Percentiles rank a stretch among this genome's conserved stretches.
phyloP scores from a whole-genome alignment of 2,113 vertebrate genomes.

The Hippopotamus amphibius region DNA sequence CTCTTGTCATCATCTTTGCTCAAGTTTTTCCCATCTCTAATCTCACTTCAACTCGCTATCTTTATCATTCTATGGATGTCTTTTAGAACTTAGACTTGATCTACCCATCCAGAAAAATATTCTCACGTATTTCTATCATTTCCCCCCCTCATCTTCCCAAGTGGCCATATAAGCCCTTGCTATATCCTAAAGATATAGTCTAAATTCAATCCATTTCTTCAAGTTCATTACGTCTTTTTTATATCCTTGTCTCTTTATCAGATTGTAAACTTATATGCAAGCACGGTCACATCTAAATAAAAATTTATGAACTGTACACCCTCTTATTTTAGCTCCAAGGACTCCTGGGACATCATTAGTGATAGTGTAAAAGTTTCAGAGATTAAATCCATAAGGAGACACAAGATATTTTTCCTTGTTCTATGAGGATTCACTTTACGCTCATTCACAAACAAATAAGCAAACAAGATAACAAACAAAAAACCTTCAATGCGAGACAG shows the following conservation, averaged over 20 bases:
- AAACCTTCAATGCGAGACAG: background rate
- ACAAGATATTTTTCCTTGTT: constrained; percentile 27
- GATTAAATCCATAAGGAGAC: constrained; percentile 54
- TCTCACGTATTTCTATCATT: background rate
- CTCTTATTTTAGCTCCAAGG: constrained; percentile 59
- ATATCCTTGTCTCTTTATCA: constrained; percentile 25
- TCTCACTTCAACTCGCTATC: background rate
- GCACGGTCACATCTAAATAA: constrained; percentile 45
- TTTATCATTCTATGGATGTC: background rate
- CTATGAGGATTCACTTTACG: constrained; percentile 18
- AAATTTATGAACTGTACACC: constrained; percentile 43
- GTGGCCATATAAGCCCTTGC: background rate
- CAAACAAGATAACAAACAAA: constrained; percentile 42
- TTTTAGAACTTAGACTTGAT: constrained; percentile 7
- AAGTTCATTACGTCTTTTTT: constrained; percentile 30
- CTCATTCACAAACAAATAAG: constrained; percentile 30
- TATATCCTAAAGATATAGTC: background rate
- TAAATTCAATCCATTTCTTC: constrained; percentile 39
- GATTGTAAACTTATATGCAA: constrained; percentile 30
- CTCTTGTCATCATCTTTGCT: background rate
- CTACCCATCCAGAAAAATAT: background rate
- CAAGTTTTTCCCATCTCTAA: background rate
- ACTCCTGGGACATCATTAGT: constrained; percentile 42
- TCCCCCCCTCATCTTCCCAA: background rate
- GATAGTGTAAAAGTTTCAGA: constrained; percentile 47